phyloP scores from a whole-genome alignment of 1,140 invertebrate species.

The Conopomorpha cramerella region DNA sequence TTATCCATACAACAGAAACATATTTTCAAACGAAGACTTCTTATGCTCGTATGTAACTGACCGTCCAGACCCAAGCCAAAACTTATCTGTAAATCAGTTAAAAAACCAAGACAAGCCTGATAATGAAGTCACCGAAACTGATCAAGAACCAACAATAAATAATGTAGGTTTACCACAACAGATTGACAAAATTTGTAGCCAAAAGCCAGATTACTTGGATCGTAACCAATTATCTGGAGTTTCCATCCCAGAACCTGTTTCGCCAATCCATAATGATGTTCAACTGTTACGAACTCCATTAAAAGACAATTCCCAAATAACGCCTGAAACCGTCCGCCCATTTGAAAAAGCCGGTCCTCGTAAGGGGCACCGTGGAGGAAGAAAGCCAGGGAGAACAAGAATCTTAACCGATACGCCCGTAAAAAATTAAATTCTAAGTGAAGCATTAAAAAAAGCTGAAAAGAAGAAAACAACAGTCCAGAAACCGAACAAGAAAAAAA shows the following conservation, averaged over 20 bases:
- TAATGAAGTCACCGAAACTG: too few species aligned
- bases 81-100: background rate
- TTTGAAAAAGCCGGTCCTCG: background rate
- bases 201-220: background rate
- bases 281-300: background rate
- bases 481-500: background rate
- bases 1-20: background rate
- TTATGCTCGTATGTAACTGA: background rate
- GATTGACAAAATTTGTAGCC: too few species aligned
- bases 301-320: background rate
- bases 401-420: background rate
- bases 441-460: too few species aligned
- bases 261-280: background rate
- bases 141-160: too few species aligned
- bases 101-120: background rate
- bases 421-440: background rate
- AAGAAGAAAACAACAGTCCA: background rate
- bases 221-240: background rate
- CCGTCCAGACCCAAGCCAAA: background rate
- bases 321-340: background rate
- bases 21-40: background rate
- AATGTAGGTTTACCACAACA: too few species aligned
- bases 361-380: background rate
- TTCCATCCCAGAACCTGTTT: background rate
- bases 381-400: background rate